Percentiles rank a stretch among this genome's conserved stretches.
Evolutionary conservation across 2,888 invertebrate genomes (phyloP).

Genomic region (Sepiola atlantica): DNA sequence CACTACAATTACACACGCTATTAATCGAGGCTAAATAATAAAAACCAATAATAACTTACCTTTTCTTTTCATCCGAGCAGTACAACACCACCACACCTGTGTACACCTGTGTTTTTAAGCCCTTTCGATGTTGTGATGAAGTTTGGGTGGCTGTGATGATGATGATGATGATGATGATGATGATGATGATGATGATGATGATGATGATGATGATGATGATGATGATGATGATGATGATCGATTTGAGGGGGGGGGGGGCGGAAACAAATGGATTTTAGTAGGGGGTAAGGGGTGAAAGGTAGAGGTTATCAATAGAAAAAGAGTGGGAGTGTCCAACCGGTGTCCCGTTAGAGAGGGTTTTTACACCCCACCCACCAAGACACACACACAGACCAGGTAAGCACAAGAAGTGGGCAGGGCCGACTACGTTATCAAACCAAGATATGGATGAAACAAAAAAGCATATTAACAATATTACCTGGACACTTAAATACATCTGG

Average conservation of each 20-base stretch:
- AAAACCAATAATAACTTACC: neutral
- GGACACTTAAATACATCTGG: neutral
- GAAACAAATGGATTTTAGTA: neutral
- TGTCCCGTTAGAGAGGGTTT: neutral
- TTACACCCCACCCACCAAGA: no score
- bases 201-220: neutral
- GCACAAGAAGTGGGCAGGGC: neutral
- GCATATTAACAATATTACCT: neutral
- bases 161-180: neutral
- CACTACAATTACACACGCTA: no score
- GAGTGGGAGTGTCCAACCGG: neutral
- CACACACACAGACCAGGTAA: neutral
- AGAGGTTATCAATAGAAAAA: neutral
- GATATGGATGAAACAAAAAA: neutral
- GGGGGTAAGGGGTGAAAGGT: neutral
- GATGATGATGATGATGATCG: neutral
- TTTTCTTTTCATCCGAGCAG: constrained; percentile 24
- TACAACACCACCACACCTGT: constrained; percentile 32
- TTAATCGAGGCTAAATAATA: neutral
- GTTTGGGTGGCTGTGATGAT: constrained; percentile 15
- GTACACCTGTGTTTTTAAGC: constrained; percentile 23
- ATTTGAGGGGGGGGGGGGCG: neutral
- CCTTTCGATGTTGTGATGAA: neutral
- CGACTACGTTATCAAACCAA: neutral
- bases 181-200: neutral